Percentiles rank a stretch among this genome's conserved stretches.
phyloP scores from a whole-genome alignment of 2,113 vertebrate species.

The Psittacara wagleri region DNA sequence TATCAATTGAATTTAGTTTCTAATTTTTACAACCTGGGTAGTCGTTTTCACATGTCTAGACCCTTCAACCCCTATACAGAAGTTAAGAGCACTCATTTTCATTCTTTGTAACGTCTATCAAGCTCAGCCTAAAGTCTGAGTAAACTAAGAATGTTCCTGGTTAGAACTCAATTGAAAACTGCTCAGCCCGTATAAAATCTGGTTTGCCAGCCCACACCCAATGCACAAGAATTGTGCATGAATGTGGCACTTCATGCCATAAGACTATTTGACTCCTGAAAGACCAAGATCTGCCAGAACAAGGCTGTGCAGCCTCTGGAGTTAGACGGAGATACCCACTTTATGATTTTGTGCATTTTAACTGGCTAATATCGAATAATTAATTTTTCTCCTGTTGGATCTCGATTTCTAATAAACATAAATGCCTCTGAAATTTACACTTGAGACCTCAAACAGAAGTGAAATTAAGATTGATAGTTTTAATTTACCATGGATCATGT shows the following conservation, averaged over 20 bases:
- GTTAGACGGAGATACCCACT: background rate
- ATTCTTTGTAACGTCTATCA: background rate
- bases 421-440: background rate
- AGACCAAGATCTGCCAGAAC: background rate
- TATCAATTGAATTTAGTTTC: background rate
- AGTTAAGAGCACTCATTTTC: background rate
- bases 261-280: background rate
- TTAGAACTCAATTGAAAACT: background rate
- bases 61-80: background rate
- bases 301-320: background rate
- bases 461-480: background rate
- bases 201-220: background rate
- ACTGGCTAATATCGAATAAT: background rate
- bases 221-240: background rate
- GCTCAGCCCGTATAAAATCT: background rate
- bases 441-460: background rate
- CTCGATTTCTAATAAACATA: background rate
- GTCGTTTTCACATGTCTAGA: background rate
- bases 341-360: background rate
- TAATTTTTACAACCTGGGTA: background rate
- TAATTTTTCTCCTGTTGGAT: background rate
- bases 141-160: background rate
- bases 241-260: background rate
- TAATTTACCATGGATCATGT: background rate
- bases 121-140: background rate